Percentiles rank a stretch among this genome's conserved stretches.
Evolutionary conservation across 23 tunicate genomes (phyloP).

Genomic region (Botrylloides violaceus): DNA sequence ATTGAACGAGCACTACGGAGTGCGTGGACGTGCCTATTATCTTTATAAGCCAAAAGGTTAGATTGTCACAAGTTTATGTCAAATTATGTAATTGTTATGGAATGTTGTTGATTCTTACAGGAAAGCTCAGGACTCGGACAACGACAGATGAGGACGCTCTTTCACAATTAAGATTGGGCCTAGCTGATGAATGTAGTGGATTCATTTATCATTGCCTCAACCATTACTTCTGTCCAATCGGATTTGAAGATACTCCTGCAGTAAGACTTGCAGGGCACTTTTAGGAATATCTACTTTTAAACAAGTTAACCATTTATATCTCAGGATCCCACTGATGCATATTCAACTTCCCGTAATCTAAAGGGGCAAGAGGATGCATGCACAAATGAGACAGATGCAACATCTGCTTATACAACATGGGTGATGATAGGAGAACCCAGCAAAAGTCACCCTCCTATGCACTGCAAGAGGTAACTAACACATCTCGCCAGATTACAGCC

Average conservation of each 20-base stretch:
- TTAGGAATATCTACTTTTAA: neutral
- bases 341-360: neutral
- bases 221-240: constrained; percentile 81
- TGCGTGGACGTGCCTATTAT: constrained; percentile 52
- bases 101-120: constrained; percentile 11
- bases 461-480: constrained; percentile 49
- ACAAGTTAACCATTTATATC: neutral
- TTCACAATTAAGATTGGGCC: constrained; percentile 26
- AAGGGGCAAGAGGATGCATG: neutral
- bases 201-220: constrained; percentile 71
- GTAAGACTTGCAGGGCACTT: constrained; percentile 9
- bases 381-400: neutral
- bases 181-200: constrained; percentile 26
- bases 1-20: constrained; percentile 45
- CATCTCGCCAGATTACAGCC: neutral
- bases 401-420: constrained; percentile 34
- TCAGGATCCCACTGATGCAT: constrained; percentile 31
- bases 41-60: constrained; percentile 73
- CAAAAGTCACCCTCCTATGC: constrained; percentile 58
- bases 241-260: constrained; percentile 61
- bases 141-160: constrained; percentile 47
- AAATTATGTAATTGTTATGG: neutral
- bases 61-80: neutral
- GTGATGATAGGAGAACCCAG: constrained; percentile 75
- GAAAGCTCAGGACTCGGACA: constrained; percentile 30